phyloP scores from a whole-genome alignment of 2,113 vertebrate genomes.

The Crotalus horridus region DNA sequence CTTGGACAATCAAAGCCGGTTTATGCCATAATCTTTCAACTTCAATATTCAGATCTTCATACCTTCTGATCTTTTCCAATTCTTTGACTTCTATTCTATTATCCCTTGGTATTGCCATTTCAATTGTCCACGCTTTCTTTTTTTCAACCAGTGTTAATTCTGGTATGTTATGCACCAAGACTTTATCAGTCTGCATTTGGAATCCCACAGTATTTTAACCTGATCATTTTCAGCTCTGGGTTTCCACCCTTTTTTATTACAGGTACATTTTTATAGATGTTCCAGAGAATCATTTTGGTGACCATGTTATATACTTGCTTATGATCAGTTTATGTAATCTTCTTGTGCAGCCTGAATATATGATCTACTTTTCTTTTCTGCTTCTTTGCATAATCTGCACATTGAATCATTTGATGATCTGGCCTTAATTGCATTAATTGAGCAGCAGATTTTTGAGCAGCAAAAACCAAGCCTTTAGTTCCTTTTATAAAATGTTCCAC shows the following conservation, averaged over 20 bases:
- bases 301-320: not conserved
- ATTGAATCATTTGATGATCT: not conserved
- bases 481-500: not conserved
- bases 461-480: not conserved
- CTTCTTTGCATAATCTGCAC: not conserved
- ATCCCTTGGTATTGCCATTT: not conserved
- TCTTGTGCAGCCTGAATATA: not conserved
- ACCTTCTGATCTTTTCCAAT: not conserved
- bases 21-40: not conserved
- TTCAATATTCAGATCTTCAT: not conserved
- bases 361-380: not conserved
- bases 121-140: not conserved
- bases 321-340: not conserved
- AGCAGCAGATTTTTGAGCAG: not conserved
- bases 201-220: not conserved
- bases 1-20: not conserved
- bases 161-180: not conserved
- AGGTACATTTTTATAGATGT: not conserved
- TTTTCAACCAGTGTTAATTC: not conserved
- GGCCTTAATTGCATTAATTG: not conserved
- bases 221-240: not conserved
- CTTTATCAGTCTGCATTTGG: not conserved
- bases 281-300: not conserved
- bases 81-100: not conserved
- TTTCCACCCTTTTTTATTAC: not conserved